Base-by-base conservation (phyloP, 2,888 invertebrate species). In the Bombyx huttoni region DNA sequence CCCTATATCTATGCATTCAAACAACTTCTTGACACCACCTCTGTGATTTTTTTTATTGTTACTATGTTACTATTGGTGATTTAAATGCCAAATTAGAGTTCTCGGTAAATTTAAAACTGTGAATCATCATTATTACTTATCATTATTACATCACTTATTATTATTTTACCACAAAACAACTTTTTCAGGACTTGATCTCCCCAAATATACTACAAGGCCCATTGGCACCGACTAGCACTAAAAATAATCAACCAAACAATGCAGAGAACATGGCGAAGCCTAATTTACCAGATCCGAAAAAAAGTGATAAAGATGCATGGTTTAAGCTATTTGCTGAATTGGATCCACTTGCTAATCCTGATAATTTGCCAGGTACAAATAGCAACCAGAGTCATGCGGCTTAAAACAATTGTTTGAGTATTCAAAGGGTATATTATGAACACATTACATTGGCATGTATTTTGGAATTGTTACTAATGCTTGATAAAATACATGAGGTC, bases 301-400 rank as follows among this genome's bases (percentile, higher is more conserved):
- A 89, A 62, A 90, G 89, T 54, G 91, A 90, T 56, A 89, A 85
- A 66, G 83, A 87, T 3, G 88, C 89, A 13, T 98, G 98, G 98
- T 93, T 96, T 72, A 96, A 95, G 78, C 86, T 98, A 52, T 98
- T 98, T 86, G 95, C 97, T 46, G 98, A 98, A 78, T 81, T 98
- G 54, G 98, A 98, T 85, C 98, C 98, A 0, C 86, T 98, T 45
- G 92, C 96, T 10, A 96, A 97, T 84, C 96, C 96, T 47, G 94
- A 96, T 49, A 86, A 73, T 50, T 70, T 90, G 24, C 81, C 75
- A 13, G 86, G 89, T 7, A 68, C 78, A 9, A 85, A 86, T 53
- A 70, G 66, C n/a, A 81, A 78, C 54, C 88, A 89, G 47, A 89
- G 89, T 59, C 89, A 89, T 68, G 85, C 89, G 47, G 89, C 89